Percentiles rank a stretch among this genome's conserved stretches.
These are phyloP conservation scores for Troilus luridus DNA, from an alignment of 2,888 invertebrate species.

Conservation along the genomic window DNA sequence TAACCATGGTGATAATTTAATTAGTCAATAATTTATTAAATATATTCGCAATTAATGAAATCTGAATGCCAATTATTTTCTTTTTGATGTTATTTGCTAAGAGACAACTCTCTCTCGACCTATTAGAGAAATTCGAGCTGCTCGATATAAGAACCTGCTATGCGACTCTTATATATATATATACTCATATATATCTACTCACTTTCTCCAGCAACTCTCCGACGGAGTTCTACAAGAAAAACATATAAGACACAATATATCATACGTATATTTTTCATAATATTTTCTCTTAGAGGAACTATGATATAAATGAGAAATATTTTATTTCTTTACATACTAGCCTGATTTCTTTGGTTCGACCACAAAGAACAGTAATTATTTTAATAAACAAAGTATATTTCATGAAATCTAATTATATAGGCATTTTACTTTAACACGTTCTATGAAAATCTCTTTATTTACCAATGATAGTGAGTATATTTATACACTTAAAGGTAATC, in stretches of 20 bases:
- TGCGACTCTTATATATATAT: background rate
- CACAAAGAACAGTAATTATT: background rate
- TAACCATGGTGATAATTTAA: too few species aligned
- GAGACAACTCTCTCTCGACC: background rate
- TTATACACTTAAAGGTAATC: too few species aligned
- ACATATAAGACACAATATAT: background rate
- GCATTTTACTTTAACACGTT: too few species aligned
- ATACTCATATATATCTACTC: background rate
- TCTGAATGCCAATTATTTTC: background rate
- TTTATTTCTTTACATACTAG: too few species aligned
- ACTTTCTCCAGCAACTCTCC: background rate
- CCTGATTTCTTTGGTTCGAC: background rate
- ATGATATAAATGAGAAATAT: background rate
- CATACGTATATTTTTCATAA: background rate
- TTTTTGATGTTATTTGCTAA: background rate
- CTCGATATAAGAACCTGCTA: conserved; percentile 17
- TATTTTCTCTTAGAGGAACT: background rate
- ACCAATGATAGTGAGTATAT: too few species aligned
- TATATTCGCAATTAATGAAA: background rate
- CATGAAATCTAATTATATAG: too few species aligned
- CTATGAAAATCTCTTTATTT: too few species aligned
- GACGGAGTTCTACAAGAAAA: background rate
- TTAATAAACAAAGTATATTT: background rate
- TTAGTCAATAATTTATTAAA: background rate
- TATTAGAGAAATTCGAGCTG: background rate